phyloP scores from a whole-genome alignment of 2,888 invertebrate species.

The Drosophila incognita region DNA sequence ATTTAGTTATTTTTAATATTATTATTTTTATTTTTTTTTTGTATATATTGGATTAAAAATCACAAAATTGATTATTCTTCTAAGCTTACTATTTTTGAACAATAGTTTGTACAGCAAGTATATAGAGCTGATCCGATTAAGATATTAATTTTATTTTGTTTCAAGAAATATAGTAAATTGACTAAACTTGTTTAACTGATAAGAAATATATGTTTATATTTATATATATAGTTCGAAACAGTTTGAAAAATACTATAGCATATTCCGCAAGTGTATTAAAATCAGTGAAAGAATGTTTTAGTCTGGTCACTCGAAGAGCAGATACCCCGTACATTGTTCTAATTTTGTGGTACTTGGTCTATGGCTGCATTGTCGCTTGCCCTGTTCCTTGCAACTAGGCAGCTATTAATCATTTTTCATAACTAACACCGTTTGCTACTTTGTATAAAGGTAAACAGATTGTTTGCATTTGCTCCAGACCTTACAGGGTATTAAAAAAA shows the following conservation, averaged over 20 bases:
- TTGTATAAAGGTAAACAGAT: neutral
- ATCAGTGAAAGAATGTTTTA: neutral
- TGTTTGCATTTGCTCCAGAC: neutral
- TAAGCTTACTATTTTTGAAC: neutral
- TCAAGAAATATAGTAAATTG: no score
- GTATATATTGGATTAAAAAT: no score
- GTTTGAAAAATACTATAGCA: neutral
- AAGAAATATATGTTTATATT: neutral
- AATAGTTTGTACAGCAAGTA: no score
- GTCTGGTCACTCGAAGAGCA: neutral
- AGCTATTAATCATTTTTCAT: neutral
- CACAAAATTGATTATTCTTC: rapidly evolving
- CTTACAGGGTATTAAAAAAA: neutral
- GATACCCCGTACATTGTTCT: neutral
- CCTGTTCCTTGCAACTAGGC: neutral
- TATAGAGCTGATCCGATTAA: no score
- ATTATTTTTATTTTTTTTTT: no score
- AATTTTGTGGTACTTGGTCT: neutral
- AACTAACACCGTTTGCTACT: neutral
- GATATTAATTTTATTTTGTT: no score
- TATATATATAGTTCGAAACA: neutral
- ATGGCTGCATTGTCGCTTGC: neutral
- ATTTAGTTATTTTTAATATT: no score
- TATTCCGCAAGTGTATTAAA: neutral
- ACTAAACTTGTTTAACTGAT: neutral